Evolutionary conservation across 2,888 invertebrate genomes (phyloP).

Genomic region (Actias luna): DNA sequence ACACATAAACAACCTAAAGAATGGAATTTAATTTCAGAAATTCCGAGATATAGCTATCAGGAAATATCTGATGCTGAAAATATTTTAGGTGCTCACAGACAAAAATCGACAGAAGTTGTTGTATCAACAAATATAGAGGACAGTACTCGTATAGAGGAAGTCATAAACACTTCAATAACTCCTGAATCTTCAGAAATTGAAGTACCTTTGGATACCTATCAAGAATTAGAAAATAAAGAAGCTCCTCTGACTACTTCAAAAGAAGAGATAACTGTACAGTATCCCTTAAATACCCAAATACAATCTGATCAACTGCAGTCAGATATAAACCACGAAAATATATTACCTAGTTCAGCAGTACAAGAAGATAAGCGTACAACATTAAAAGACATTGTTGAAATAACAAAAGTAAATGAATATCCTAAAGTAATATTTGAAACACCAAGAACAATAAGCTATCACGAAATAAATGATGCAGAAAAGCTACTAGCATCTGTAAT

Average conservation of each 20-base stretch:
- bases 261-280: neutral
- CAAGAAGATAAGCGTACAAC: neutral
- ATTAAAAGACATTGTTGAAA: neutral
- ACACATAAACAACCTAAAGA: neutral
- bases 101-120: neutral
- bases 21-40: slow-evolving; percentile 3
- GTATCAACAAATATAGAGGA: slow-evolving; percentile 19
- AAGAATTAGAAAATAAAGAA: neutral
- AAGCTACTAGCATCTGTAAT: slow-evolving; percentile 31
- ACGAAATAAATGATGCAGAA: slow-evolving; percentile 30
- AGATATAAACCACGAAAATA: neutral
- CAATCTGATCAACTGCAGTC: neutral
- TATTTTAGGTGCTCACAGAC: slow-evolving; percentile 1
- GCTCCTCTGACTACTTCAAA: neutral
- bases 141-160: neutral
- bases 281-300: neutral
- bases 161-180: neutral
- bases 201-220: neutral
- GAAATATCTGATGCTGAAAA: slow-evolving; percentile 9
- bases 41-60: slow-evolving; percentile 10
- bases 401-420: neutral
- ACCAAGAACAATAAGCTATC: slow-evolving; percentile 23
- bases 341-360: neutral
- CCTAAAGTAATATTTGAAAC: slow-evolving; percentile 16
- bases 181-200: neutral